phyloP scores from a whole-genome alignment of 2,888 invertebrate species.

The Chloromyia formosa region DNA sequence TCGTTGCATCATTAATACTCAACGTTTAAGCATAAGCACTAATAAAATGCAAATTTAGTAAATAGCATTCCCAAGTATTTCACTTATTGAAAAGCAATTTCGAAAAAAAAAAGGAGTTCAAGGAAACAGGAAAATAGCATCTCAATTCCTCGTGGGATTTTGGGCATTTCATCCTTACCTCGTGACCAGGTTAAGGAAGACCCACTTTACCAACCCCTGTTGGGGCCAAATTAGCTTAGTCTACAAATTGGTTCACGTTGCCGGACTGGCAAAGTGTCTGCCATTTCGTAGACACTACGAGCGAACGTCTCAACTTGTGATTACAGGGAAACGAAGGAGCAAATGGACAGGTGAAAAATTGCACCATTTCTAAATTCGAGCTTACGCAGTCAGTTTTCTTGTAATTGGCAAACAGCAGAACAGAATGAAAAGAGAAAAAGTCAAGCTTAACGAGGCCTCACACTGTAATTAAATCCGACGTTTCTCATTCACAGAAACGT shows the following conservation, averaged over 20 bases:
- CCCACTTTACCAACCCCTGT: slow-evolving; percentile 8
- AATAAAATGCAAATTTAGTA: too few relatives aligned
- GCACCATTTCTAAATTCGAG: slow-evolving; percentile 34
- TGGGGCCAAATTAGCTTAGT: slow-evolving; percentile 40
- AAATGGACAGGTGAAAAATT: slow-evolving; percentile 44
- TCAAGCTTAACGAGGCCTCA: slow-evolving; percentile 19
- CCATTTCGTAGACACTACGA: slow-evolving; percentile 2
- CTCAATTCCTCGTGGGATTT: neutral
- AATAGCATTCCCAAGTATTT: too few relatives aligned
- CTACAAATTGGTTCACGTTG: slow-evolving; percentile 45
- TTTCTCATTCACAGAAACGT: neutral
- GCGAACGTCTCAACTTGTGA: slow-evolving; percentile 35
- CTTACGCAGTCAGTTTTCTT: slow-evolving; percentile 44
- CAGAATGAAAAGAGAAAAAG: slow-evolving; percentile 1
- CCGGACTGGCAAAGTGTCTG: slow-evolving; percentile 5
- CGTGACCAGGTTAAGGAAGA: neutral
- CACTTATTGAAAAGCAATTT: too few relatives aligned
- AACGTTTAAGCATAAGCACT: too few relatives aligned
- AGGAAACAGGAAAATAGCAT: too few relatives aligned
- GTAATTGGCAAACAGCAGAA: slow-evolving; percentile 38
- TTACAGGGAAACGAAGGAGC: slow-evolving; percentile 21
- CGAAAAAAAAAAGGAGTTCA: too few relatives aligned
- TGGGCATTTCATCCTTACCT: neutral
- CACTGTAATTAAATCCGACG: slow-evolving; percentile 31
- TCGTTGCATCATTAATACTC: too few relatives aligned